Evolutionary conservation across 2,888 invertebrate genomes (phyloP).

Genomic region (Torymus texanus): DNA sequence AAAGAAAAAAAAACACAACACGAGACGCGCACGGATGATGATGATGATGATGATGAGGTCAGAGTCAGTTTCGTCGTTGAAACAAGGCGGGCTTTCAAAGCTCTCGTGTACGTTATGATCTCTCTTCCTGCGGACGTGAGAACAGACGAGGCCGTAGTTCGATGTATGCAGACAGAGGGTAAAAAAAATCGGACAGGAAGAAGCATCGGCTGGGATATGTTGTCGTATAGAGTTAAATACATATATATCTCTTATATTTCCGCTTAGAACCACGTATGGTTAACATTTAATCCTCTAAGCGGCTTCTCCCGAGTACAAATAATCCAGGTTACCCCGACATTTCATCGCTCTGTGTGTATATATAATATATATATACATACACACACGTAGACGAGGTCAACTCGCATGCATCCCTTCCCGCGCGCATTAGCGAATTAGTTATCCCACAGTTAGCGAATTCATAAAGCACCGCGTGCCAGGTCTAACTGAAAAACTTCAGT

Average conservation of each 20-base stretch:
- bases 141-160: neutral
- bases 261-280: neutral
- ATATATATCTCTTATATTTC: neutral
- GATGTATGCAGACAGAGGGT: neutral
- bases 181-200: conserved; percentile 33
- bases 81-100: conserved; percentile 70
- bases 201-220: neutral
- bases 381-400: too few relatives aligned
- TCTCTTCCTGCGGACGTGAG: conserved; percentile 1
- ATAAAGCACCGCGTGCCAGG: neutral
- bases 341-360: too few relatives aligned
- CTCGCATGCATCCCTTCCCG: too few relatives aligned
- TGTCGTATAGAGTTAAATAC: neutral
- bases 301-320: too few relatives aligned
- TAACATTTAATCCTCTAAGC: too few relatives aligned
- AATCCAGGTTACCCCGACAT: too few relatives aligned
- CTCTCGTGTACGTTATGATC: conserved; percentile 53
- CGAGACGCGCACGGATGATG: conserved; percentile 59
- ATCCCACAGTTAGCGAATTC: conserved; percentile 2
- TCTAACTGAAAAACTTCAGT: conserved; percentile 3
- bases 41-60: conserved; percentile 59
- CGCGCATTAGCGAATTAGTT: conserved; percentile 10
- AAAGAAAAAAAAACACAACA: conserved; percentile 32
- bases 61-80: conserved; percentile 55
- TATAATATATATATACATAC: too few relatives aligned